Evolutionary conservation across 2,888 invertebrate genomes (phyloP), one percentile per base, ranked within the genome.

Genomic region (Ophraella communa): DNA sequence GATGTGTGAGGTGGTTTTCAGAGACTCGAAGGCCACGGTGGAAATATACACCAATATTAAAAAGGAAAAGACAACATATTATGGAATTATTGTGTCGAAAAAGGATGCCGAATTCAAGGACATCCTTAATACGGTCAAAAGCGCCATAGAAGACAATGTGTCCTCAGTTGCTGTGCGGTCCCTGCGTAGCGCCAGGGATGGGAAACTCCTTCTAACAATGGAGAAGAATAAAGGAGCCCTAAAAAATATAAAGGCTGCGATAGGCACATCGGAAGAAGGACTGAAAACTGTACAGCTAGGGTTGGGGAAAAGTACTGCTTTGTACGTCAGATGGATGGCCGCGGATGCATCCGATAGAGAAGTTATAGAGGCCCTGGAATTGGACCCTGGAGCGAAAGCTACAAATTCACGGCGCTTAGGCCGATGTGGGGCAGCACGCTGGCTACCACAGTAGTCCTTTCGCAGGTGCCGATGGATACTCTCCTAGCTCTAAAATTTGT

Each of bases 251-350:
- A 21, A 18, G 8, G 20, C 1, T 7, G 45, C 45, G 8, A 45
- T 45, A 20, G 20, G 7, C 1, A 18, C 8, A 11, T 20, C 20
- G 8, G 10, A 45, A 18, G 20, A 21, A 10, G 21, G 45, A 21
- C 5, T 45, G 4, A 45, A 8, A 3, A 20, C 45, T 20, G 20
- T 10, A 5, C 8, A 20, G 4, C 2, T 21, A 11, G 45, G 45
- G 1, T 20, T 3, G 3, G 45, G 20, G 4, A 18, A 11, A 2
- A 18, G 18, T 2, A 20, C 45, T 4, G 45, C 20, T 7, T 8
- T 55, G 2, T 11, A 55, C 18, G 14, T 60, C 4, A 39, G 60
- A 39, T 52, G 52, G n/a, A 60, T 60, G 52, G 17, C 30, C 2
- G 44, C 24, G 11, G 44, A 60, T 20, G 18, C 23, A 5, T 27